Evolutionary conservation across 2,797 vertebrate species (phyloP).

Genomic region (Labeo calbasu): DNA sequence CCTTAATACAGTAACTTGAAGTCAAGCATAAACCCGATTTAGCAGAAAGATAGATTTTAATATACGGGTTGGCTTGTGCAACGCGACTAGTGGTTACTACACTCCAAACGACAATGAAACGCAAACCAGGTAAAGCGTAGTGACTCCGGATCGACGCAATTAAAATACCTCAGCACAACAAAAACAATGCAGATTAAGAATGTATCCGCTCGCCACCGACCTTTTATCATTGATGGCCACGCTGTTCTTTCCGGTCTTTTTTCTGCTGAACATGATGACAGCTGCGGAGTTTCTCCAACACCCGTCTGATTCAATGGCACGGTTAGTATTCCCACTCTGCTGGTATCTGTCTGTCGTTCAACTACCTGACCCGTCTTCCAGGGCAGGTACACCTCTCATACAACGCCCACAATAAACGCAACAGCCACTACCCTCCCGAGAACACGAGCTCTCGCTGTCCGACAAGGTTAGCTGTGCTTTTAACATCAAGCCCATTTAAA

Average conservation of each 20-base stretch:
- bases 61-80: neutral
- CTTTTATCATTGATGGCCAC: slow-evolving; percentile 60
- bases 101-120: neutral
- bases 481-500: slow-evolving; percentile 37
- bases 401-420: slow-evolving; percentile 10
- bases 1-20: slow-evolving; percentile 64
- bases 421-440: slow-evolving; percentile 34
- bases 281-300: slow-evolving; percentile 42
- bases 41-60: neutral
- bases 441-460: slow-evolving; percentile 35
- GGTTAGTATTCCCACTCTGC: neutral
- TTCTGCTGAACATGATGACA: slow-evolving; percentile 71
- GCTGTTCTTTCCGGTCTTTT: slow-evolving; percentile 61
- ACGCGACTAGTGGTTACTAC: neutral
- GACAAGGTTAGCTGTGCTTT: slow-evolving; percentile 26
- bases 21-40: neutral
- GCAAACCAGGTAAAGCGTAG: neutral
- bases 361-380: slow-evolving; percentile 7
- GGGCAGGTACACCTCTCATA: slow-evolving; percentile 38
- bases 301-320: slow-evolving; percentile 53
- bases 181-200: neutral
- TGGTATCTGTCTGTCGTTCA: slow-evolving; percentile 13
- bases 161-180: neutral
- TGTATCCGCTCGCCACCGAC: slow-evolving; percentile 39
- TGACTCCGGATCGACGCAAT: neutral